Evolutionary conservation across 2,113 vertebrate genomes (phyloP).

Genomic region (Hylia prasina): DNA sequence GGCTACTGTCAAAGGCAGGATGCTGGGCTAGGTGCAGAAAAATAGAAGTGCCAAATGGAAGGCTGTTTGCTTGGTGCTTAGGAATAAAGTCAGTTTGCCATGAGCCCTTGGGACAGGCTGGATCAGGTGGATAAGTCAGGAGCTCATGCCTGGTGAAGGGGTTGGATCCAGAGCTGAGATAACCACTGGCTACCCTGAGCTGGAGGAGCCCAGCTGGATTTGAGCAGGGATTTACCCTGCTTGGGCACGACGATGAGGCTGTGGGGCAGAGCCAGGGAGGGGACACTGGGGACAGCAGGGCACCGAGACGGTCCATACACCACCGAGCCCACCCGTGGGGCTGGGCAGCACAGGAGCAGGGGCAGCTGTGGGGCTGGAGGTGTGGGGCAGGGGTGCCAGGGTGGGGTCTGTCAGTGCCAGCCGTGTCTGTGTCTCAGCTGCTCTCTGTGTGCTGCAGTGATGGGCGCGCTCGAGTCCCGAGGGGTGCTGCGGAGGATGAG

Average conservation of each 20-base stretch:
- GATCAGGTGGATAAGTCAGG: not conserved
- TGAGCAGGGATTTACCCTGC: not conserved
- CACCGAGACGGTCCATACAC: fast-evolving
- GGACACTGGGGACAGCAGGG: not conserved
- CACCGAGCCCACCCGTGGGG: fast-evolving
- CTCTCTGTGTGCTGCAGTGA: constrained; percentile 72
- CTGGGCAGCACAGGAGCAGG: fast-evolving
- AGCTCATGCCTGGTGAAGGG: not conserved
- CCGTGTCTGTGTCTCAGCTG: not conserved
- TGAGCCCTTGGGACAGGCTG: fast-evolving
- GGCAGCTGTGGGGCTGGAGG: not conserved
- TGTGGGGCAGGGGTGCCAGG: fast-evolving
- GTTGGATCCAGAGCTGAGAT: not conserved
- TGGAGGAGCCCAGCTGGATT: not conserved
- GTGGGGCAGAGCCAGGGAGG: not conserved
- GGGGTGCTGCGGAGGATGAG: constrained; percentile 91
- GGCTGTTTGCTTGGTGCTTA: not conserved
- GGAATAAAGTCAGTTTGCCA: not conserved
- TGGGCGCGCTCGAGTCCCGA: constrained; percentile 84
- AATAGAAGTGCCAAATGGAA: not conserved
- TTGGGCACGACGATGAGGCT: not conserved
- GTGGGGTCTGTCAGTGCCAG: fast-evolving
- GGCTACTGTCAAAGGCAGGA: not conserved
- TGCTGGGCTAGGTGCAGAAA: not conserved
- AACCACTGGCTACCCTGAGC: fast-evolving